Conservation (phyloP, 2,797 vertebrate genomes). For the Danio albolineatus region DNA sequence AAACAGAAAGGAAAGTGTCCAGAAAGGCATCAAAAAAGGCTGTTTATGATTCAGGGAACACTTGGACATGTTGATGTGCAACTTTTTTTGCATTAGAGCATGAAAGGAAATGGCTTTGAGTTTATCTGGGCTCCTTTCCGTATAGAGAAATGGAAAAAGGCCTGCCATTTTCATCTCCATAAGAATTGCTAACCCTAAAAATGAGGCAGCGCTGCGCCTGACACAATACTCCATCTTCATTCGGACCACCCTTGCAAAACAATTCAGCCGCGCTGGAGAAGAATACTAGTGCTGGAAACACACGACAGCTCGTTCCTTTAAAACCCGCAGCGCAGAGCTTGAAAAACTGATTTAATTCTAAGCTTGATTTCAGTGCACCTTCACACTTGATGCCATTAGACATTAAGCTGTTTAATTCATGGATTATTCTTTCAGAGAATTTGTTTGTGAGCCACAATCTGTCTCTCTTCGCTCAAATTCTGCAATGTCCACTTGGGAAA, state of each 20-base stretch:
- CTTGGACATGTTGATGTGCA: neutral
- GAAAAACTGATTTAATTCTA: slow-evolving; percentile 49
- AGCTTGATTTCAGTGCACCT: slow-evolving; percentile 20
- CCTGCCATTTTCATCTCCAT: slow-evolving; percentile 56
- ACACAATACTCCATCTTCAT: slow-evolving; percentile 47
- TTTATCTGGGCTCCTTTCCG: slow-evolving; percentile 45
- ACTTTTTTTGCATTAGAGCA: slow-evolving; percentile 9
- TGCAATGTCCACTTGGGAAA: neutral
- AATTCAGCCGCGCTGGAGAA: slow-evolving; percentile 34
- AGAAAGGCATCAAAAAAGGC: slow-evolving; percentile 29
- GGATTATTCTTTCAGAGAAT: slow-evolving; percentile 41
- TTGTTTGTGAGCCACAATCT: slow-evolving; percentile 29
- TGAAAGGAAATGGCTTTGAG: slow-evolving; percentile 43
- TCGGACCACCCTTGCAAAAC: slow-evolving; percentile 46
- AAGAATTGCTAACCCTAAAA: slow-evolving; percentile 47
- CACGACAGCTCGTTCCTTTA: slow-evolving; percentile 43
- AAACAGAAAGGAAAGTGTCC: slow-evolving; percentile 26
- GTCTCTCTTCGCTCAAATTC: slow-evolving; percentile 25
- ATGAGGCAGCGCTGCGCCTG: slow-evolving; percentile 39
- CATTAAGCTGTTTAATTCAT: slow-evolving; percentile 39
- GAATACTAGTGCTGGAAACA: slow-evolving; percentile 34
- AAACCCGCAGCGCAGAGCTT: slow-evolving; percentile 1
- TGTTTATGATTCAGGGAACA: slow-evolving; percentile 1
- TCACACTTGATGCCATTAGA: slow-evolving; percentile 32
- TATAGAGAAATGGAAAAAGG: slow-evolving; percentile 29